phyloP scores from a whole-genome alignment of 2,797 vertebrate species.

The Rhyacichthys aspro region DNA sequence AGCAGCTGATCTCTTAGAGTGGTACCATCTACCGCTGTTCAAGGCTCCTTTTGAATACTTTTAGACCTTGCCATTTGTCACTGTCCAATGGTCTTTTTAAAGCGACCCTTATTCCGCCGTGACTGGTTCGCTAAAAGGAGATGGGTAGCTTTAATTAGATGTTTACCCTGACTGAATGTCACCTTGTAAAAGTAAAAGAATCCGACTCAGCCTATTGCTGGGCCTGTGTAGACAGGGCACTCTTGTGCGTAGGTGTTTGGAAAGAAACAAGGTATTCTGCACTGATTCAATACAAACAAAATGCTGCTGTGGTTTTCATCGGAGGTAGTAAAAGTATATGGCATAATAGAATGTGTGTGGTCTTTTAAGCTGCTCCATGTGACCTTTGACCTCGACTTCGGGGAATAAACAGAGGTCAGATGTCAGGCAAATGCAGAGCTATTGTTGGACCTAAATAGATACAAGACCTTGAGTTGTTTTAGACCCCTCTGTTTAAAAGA shows the following conservation, averaged over 20 bases:
- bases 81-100: conserved; percentile 13
- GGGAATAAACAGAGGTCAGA: conserved; percentile 44
- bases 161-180: conserved; percentile 32
- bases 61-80: conserved; percentile 24
- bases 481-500: conserved; percentile 2
- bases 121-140: conserved; percentile 17
- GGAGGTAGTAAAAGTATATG: conserved; percentile 30
- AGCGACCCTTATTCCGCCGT: conserved; percentile 6
- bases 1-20: conserved; percentile 31
- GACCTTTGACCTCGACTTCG: conserved; percentile 42
- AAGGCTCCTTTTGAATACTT: conserved; percentile 31
- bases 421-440: conserved; percentile 43
- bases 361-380: conserved; percentile 32
- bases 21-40: conserved; percentile 1
- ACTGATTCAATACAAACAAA: conserved; percentile 26
- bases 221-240: conserved; percentile 10
- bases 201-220: conserved; percentile 15
- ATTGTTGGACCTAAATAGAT: conserved; percentile 35
- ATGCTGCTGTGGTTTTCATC: conserved; percentile 45
- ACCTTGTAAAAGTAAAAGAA: conserved; percentile 36
- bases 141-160: conserved; percentile 42
- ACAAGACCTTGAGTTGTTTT: conserved; percentile 11
- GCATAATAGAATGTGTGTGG: conserved; percentile 48
- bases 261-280: conserved; percentile 30
- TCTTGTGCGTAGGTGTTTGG: conserved; percentile 27